These are phyloP conservation scores for Indri indri DNA, from an alignment of 2,113 vertebrate species.

Conservation along the genomic window DNA sequence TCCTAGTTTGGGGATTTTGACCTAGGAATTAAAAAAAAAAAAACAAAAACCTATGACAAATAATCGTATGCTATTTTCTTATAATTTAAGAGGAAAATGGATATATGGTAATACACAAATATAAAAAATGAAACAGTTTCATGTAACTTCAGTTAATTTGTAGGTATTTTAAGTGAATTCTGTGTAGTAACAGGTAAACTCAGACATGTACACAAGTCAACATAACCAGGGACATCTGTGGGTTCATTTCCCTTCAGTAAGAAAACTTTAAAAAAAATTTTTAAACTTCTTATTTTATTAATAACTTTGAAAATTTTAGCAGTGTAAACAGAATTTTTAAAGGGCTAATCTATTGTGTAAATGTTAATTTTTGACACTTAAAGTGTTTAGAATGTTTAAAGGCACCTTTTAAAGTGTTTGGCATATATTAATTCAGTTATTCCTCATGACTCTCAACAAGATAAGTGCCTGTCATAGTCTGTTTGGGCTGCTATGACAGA, in stretches of 20 bases:
- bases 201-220: not conserved
- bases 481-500: not conserved
- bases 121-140: not conserved
- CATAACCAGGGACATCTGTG: not conserved
- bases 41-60: not conserved
- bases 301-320: not conserved
- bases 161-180: not conserved
- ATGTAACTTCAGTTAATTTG: not conserved
- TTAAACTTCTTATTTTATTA: not conserved
- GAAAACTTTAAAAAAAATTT: not conserved
- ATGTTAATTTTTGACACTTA: not conserved
- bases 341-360: not conserved
- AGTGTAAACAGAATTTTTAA: not conserved
- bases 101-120: not conserved
- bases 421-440: not conserved
- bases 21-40: not conserved
- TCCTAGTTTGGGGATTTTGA: not conserved
- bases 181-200: not conserved
- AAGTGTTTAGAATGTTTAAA: not conserved
- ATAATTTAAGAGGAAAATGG: not conserved
- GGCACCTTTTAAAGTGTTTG: not conserved
- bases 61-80: not conserved
- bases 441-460: rapidly evolving
- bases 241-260: not conserved
- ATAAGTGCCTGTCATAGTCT: not conserved